Base-by-base conservation (phyloP, 37 sponge, comb jelly and placozoan species). In the Theonella swinhoei region DNA sequence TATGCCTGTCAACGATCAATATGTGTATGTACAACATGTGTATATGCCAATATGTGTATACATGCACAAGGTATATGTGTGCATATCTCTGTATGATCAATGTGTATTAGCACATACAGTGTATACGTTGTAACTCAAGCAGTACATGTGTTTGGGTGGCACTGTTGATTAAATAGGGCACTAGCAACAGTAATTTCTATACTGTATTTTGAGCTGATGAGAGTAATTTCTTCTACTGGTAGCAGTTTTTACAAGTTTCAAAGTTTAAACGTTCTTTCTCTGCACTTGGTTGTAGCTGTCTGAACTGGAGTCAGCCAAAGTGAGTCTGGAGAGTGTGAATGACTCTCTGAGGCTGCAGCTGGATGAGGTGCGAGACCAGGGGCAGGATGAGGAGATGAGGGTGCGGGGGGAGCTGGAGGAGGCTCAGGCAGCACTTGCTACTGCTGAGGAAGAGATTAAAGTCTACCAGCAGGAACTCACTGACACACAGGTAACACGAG, bases 321-420 rank as follows among this genome's bases (percentile, higher is more conserved):
- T 32, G 30, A 37, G 78, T 39, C 40, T 89, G 47, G 85, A 84
- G 62, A 80, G 75, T 1, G 33, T 81, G 32, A 87, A 87, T 65
- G 88, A 87, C 69, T 80, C 81, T 61, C 23, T 81, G 36, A 39
- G 42, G 42, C 28, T 73, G 36, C 88, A 87, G 42, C 58, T 87
- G 40, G 76, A 87, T 0, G 88, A 87, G 58, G 74, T 74, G 33
- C 38, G 47, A 20, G 76, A 67, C 9, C 25, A 74, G 84, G 75
- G 35, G 41, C 23, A 75, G 63, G 80, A 86, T 30, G 87, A 86
- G 23, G 40, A 40, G 36, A 1, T 79, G 9, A 70, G 33, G 20
- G 38, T 73, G 24, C 31, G 62, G 34, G 77, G 78, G 4, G 87
- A 86, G 66, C 65, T 86, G 47, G 87, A 86, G 47, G 87, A 79